phyloP scores from a whole-genome alignment of 2,888 invertebrate genomes.

The Diplazon laetatorius region DNA sequence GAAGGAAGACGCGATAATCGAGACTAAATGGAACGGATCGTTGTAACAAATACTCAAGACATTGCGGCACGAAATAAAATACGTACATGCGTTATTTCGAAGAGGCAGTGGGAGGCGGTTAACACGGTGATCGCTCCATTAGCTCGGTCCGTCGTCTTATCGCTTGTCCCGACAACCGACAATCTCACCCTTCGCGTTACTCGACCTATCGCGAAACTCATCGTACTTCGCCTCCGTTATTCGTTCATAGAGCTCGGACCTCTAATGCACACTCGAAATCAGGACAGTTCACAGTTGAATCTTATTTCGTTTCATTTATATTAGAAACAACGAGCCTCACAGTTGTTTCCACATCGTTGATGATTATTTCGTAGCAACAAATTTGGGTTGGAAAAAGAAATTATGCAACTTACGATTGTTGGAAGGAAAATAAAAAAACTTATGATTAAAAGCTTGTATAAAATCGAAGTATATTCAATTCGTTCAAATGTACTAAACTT shows the following conservation, averaged over 20 bases:
- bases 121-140: slow-evolving; percentile 67
- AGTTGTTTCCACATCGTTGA: too few relatives aligned
- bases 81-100: slow-evolving; percentile 29
- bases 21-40: slow-evolving; percentile 35
- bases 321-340: too few relatives aligned
- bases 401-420: too few relatives aligned
- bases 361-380: too few relatives aligned
- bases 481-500: too few relatives aligned
- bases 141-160: slow-evolving; percentile 71
- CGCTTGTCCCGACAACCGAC: slow-evolving; percentile 63
- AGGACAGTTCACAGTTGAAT: neutral
- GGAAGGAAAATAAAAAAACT: too few relatives aligned
- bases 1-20: slow-evolving; percentile 31
- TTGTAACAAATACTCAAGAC: slow-evolving; percentile 5
- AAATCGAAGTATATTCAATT: too few relatives aligned
- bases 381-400: too few relatives aligned
- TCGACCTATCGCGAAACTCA: slow-evolving; percentile 61
- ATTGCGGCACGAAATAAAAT: slow-evolving; percentile 17
- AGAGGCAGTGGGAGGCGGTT: slow-evolving; percentile 19
- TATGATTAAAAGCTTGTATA: too few relatives aligned
- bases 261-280: slow-evolving; percentile 28
- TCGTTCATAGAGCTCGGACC: slow-evolving; percentile 42
- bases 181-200: slow-evolving; percentile 60
- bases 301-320: too few relatives aligned
- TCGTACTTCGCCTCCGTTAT: slow-evolving; percentile 34